phyloP scores from a whole-genome alignment of 2,113 vertebrate species.

The cattle (Bos taurus) region ARS-UCD2.0 NC_037350.1:50280001-50280500 shows the following conservation, averaged over 20 bases:
- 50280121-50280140: too few relatives aligned
- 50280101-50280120: too few relatives aligned
- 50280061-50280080: too few relatives aligned
- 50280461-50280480: fast-evolving
- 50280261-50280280: too few relatives aligned
- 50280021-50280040: too few relatives aligned
- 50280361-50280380: not conserved
- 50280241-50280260: not conserved
- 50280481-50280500: fast-evolving
- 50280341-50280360: too few relatives aligned
- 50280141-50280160: too few relatives aligned
- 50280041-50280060: too few relatives aligned
- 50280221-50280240: not conserved
- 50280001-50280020: too few relatives aligned
- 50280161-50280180: too few relatives aligned
- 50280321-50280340: not conserved
- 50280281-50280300: not conserved
- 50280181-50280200: too few relatives aligned
- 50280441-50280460: fast-evolving
- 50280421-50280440: not conserved
- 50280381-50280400: not conserved
- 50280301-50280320: not conserved
- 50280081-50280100: too few relatives aligned
- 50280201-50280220: not conserved
- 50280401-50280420: not conserved